A percentile compares a stretch with the other conserved stretches of the same genome.
Evolutionary conservation across 2,888 invertebrate genomes (phyloP).

Genomic region (Papilio elwesi): DNA sequence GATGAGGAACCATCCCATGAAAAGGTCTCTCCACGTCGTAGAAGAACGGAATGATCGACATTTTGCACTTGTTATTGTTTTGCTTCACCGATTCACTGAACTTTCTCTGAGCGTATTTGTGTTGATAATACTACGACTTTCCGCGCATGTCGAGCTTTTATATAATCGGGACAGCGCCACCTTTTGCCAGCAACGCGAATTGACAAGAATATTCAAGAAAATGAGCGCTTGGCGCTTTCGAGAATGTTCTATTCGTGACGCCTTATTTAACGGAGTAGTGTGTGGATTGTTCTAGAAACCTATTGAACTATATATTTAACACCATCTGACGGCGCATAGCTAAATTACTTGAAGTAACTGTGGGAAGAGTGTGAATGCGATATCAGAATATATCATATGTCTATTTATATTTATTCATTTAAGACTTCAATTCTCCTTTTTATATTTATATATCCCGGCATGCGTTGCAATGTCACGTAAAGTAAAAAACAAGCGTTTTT

Average conservation of each 20-base stretch:
- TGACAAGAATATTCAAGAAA: constrained; percentile 53
- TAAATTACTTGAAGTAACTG: neutral
- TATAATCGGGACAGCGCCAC: constrained; percentile 58
- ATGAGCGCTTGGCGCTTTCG: constrained; percentile 37
- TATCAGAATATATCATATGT: no score
- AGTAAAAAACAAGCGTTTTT: no score
- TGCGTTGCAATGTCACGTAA: no score
- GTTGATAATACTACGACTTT: constrained; percentile 34
- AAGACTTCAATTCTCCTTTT: no score
- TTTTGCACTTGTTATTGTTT: constrained; percentile 50
- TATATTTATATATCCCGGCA: no score
- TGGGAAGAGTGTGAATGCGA: neutral
- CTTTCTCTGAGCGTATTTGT: constrained; percentile 35
- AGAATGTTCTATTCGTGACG: constrained; percentile 29
- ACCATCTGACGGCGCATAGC: constrained; percentile 62
- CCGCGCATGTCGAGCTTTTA: constrained; percentile 45
- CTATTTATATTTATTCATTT: no score
- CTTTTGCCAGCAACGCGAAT: constrained; percentile 47
- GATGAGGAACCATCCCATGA: constrained; percentile 56
- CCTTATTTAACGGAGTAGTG: neutral
- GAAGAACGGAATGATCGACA: constrained; percentile 67
- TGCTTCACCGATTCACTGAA: constrained; percentile 40
- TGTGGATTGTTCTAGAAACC: constrained; percentile 17
- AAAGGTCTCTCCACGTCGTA: constrained; percentile 66
- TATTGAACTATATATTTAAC: constrained; percentile 29